Percentiles rank a stretch among this genome's conserved stretches.
phyloP scores from a whole-genome alignment of 1,140 invertebrate genomes.

The Dendrolimus kikuchii region DNA sequence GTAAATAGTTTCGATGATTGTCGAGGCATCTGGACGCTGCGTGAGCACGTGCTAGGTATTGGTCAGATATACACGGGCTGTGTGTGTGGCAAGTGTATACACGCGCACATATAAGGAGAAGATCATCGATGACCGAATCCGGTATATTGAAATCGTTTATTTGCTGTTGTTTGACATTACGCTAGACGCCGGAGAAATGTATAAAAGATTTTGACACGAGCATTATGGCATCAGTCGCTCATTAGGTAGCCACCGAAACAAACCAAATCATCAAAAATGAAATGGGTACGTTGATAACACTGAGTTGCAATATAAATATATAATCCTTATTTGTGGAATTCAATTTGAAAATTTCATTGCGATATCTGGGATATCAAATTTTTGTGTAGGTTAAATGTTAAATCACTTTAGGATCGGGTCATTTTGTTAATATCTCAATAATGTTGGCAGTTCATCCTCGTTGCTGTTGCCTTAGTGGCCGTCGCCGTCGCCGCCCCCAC shows the following conservation, averaged over 20 bases:
- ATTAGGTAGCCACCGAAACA: constrained; percentile 37
- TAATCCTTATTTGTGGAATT: too few species aligned
- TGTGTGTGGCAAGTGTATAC: constrained; percentile 13
- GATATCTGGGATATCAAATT: too few species aligned
- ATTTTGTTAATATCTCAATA: neutral
- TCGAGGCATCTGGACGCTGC: neutral
- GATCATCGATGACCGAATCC: constrained; percentile 38
- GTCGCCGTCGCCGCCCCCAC: constrained; percentile 30
- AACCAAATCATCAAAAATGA: constrained; percentile 55
- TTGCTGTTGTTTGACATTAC: constrained; percentile 52
- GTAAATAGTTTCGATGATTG: neutral
- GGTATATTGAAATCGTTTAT: constrained; percentile 45
- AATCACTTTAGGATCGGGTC: neutral
- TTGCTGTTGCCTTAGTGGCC: constrained; percentile 55
- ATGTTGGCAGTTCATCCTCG: constrained; percentile 41
- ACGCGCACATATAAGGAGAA: constrained; percentile 1
- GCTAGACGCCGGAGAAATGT: constrained; percentile 55
- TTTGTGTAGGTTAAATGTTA: neutral
- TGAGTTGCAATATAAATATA: neutral
- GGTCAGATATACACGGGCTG: constrained; percentile 23
- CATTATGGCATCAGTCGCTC: constrained; percentile 53
- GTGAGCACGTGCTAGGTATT: constrained; percentile 19
- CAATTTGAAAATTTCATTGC: too few species aligned
- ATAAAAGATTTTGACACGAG: constrained; percentile 59
- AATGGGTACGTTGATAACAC: constrained; percentile 42